These are phyloP conservation scores for Drosophila murphyi DNA, from an alignment of 1,140 invertebrate genomes.

Conservation along the genomic window DNA sequence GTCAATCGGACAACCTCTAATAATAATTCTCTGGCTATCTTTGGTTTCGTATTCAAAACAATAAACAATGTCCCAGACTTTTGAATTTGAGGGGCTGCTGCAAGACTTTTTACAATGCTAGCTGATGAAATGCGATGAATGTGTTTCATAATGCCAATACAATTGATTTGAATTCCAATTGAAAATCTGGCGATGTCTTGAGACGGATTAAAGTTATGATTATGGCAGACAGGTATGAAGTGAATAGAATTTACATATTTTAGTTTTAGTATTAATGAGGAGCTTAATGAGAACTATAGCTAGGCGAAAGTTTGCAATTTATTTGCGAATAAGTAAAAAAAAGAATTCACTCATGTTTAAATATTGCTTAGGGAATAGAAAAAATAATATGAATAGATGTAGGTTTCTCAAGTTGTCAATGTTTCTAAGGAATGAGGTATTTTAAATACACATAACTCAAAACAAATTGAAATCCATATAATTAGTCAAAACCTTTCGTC, in stretches of 20 bases:
- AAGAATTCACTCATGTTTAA: neutral
- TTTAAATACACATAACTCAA: neutral
- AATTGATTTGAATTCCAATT: constrained; percentile 3
- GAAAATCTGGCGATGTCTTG: constrained; percentile 20
- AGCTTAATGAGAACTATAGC: no score
- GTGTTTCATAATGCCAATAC: constrained; percentile 1
- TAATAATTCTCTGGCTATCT: neutral
- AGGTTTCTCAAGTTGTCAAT: no score
- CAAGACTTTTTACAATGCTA: neutral
- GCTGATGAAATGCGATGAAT: constrained; percentile 17
- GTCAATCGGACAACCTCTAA: neutral
- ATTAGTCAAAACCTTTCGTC: neutral
- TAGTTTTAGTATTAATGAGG: neutral
- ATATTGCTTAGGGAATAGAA: no score
- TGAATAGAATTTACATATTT: neutral
- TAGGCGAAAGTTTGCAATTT: no score
- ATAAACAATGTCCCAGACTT: constrained; percentile 2
- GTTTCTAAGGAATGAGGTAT: neutral
- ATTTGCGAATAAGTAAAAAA: neutral
- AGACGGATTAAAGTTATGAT: neutral
- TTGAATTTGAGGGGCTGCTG: constrained; percentile 4
- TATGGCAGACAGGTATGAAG: neutral
- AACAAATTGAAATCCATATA: constrained; percentile 8
- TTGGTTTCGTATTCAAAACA: constrained; percentile 7
- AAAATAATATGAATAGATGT: no score